Conservation (phyloP, 2,113 vertebrate genomes). For the Bubalus kerabau region DNA sequence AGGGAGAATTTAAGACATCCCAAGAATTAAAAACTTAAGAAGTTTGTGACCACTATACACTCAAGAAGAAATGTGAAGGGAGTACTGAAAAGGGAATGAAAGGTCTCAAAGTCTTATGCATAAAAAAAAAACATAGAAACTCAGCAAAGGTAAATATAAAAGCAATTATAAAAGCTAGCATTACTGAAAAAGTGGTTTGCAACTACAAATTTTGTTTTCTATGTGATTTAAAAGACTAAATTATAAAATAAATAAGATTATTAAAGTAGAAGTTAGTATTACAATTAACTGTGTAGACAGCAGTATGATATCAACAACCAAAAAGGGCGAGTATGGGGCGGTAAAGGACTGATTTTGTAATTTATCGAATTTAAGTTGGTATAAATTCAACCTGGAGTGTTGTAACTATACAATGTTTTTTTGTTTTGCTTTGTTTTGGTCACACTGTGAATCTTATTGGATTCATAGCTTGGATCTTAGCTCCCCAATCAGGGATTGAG, state of each 20-base stretch:
- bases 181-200: background rate
- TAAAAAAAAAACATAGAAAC: background rate
- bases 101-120: background rate
- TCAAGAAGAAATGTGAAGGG: background rate
- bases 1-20: background rate
- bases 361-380: background rate
- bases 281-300: background rate
- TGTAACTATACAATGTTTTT: background rate
- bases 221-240: background rate
- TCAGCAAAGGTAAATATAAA: background rate
- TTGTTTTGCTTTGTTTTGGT: background rate
- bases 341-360: background rate
- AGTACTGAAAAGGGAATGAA: background rate
- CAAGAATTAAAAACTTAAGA: background rate
- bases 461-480: background rate
- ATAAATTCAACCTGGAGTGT: background rate
- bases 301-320: background rate
- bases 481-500: background rate
- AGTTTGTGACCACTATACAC: background rate
- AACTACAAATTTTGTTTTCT: background rate
- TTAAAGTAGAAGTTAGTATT: background rate
- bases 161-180: background rate
- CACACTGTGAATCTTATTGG: fast-evolving
- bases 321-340: background rate
- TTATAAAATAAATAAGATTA: background rate